Base-by-base conservation (phyloP, 2,113 vertebrate genomes). In the Actenoides lindsayi region DNA sequence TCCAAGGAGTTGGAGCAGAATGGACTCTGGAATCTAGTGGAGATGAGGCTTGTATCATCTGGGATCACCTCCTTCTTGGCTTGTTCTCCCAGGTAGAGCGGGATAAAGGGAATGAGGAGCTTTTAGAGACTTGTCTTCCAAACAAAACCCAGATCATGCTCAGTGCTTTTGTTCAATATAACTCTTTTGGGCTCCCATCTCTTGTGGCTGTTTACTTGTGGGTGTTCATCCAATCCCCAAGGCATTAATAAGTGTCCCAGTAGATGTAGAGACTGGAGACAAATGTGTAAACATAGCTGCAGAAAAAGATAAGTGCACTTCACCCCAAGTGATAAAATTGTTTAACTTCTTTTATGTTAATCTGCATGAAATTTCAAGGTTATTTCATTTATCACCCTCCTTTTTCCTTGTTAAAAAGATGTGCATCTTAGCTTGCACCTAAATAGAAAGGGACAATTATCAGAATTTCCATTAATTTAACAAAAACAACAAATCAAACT, bases 171-270 rank as follows among this genome's bases (percentile, higher is more conserved):
- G 59, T 24, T 77, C 9, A 53, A 28, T 33, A 25, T 8, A 33
- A 35, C 23, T 77, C 33, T 51, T 51, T 3, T 1, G 46, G 24
- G 53, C 48, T 78, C 31, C 35, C 6, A 1, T 62, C 35, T 51
- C 20, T 68, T 28, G 20, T 1, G 5, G 53, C 15, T 0, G 0
- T 69, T 50, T 56, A 24, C 12, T 57, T 25, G 10, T 15, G 33
- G 23, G 11, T 0, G 0, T 71, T 68, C 7, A 17, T 63, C 9
- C 23, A 63, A 6, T 25, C 28, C 35, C 3, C 28, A n/a, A 21
- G 17, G 28, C 48, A 28, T n/a, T 82, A 41, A 44, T 24, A 57
- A 41, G 31, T 24, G 24, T 71, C 31, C 16, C 24, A 31, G 30
- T 33, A 63, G 23, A 23, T 42, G 16, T 9, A 63, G 59, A 39